Base-by-base conservation (phyloP, 2,888 invertebrate genomes). In the Amphipoea oculea region DNA sequence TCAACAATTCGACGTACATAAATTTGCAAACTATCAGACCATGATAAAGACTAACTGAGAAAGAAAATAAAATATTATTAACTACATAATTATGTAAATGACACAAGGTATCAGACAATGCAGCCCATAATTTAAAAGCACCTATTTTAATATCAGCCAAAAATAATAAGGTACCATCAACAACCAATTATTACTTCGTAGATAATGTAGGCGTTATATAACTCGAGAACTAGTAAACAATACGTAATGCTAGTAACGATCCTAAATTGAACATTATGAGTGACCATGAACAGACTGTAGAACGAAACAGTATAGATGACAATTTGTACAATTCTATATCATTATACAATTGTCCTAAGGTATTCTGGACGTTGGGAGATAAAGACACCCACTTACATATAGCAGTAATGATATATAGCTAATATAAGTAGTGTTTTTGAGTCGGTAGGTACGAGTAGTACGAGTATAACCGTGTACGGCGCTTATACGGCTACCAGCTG, bases 311-410 rank as follows among this genome's bases (percentile, higher is more conserved):
- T 72, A 73, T 51, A 9, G 73, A 63, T 57, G 57, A 17, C 73
- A 80, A 84, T 86, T 86, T 73, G 51, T 63, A 69, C 62, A 75
- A 68, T 72, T 76, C 36, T 69, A 36, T 75, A 69, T 70, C 42
- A 88, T 86, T 78, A 76, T 6, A 0, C 67, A 78, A 12, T 36
- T 71, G n/a, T 65, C 48, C 1, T 51, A 23, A 85, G 69, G 48
- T 81, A 70, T 17, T 67, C 54, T 57, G 48, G 7, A 81, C n/a
- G 4, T 73, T 73, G 6, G 11, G 20, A 70, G 45, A 77, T 67
- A 86, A 82, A 65, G 54, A 70, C 23, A 45, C 23, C 23, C 40
- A 54, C n/a, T 74, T 76, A 76, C 14, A 4, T 62, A 29, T 48
- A 36, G 20, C 29, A 62, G 9, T 70, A 66, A 80, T 83, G 17